phyloP scores from a whole-genome alignment of 2,888 invertebrate genomes.

The Habroteleia sp. region DNA sequence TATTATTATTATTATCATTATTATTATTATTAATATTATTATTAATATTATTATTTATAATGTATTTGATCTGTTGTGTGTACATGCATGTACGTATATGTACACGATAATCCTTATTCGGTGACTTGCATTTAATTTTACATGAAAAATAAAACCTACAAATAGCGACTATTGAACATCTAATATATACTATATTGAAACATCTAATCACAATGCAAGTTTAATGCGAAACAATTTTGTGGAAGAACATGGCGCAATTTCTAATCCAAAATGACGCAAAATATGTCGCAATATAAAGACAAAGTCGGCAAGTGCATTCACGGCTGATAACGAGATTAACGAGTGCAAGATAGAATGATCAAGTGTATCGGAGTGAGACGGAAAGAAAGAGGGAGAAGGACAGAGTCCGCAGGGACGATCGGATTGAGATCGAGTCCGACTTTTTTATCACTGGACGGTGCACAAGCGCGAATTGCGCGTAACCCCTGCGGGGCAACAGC shows the following conservation, averaged over 20 bases:
- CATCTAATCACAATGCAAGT: no score
- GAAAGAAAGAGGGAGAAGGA: constrained; percentile 22
- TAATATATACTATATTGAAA: no score
- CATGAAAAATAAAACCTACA: no score
- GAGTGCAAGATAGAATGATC: constrained; percentile 62
- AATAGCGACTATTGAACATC: no score
- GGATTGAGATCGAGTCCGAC: constrained; percentile 79
- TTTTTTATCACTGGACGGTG: constrained; percentile 76
- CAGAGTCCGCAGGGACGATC: constrained; percentile 55
- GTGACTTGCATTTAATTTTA: no score
- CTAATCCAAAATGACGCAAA: constrained; percentile 57
- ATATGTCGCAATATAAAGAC: constrained; percentile 62
- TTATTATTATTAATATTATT: no score
- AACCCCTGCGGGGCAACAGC: constrained; percentile 80
- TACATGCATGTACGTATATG: no score
- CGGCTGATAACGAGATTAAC: constrained; percentile 63
- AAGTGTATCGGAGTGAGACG: constrained; percentile 45
- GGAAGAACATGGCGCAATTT: constrained; percentile 20
- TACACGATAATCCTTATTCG: no score
- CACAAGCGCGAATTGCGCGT: constrained; percentile 80
- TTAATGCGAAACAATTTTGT: no score
- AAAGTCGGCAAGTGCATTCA: constrained; percentile 60
- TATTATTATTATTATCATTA: no score
- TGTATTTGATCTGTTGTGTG: no score
- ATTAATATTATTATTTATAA: no score